Evolutionary conservation across 2,797 vertebrate genomes (phyloP), one percentile per base, ranked within the genome.

Genomic region (Tapirus indicus): DNA sequence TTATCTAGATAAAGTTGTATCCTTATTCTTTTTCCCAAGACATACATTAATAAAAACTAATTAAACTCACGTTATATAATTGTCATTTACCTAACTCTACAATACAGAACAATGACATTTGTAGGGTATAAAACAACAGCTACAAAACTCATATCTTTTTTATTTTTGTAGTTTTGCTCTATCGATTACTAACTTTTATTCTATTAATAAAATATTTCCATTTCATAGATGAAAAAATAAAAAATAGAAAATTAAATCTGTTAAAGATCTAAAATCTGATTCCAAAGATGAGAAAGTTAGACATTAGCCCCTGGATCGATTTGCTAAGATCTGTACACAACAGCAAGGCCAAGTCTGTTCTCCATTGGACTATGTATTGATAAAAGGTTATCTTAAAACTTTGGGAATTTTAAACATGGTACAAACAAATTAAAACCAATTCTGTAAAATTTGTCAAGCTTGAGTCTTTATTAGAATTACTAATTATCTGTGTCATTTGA

Each of bases 401-500:
- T 91, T 58, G 5, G 12, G 4, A 78, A 79, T 95, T 89, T 94
- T 66, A n/a, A 90, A 74, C n/a, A 38, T 87, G 62, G 5, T 93
- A 18, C 74, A 95, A 94, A 90, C 58, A 91, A 94, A 88, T 92
- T 66, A 80, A 95, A 95, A 95, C 93, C 21, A 88, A 89, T 97
- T 96, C 54, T 88, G 21, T 74, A 91, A 82, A 96, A 96, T 91
- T 92, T 96, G 66, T 95, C 75, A 94, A 93, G 82, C 79, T 96
- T 78, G 38, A 93, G 58, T 92, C 92, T 97, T 97, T 97, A 96
- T 94, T 97, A 95, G 87, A 94, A 97, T 97, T 97, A 97, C 91
- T 97, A 97, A 98, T 98, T 97, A 98, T 96, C 97, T 97, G 56
- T 97, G 96, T 91, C 92, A 96, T 97, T 97, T 97, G 93, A 97